Evolutionary conservation across 2,797 vertebrate genomes (phyloP), one percentile per base, ranked within the genome.

Genomic region (Vultur gryphus): DNA sequence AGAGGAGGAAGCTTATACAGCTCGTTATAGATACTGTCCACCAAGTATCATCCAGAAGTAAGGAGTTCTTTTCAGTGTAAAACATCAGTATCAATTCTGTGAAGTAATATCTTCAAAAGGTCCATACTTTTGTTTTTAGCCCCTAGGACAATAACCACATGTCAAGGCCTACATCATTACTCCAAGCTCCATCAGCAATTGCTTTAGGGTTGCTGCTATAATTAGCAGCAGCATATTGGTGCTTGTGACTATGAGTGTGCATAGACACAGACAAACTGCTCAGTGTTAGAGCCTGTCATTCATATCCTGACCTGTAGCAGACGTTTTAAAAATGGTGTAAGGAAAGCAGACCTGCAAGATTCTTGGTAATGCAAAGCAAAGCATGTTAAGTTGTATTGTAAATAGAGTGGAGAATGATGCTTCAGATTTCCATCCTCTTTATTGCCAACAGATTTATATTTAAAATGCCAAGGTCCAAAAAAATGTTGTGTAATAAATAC

Each of bases 401-500:
- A 26, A 77, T 88, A 72, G 25, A 89, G 19, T 7, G 35, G 77
- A 94, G 78, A 89, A 55, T 3, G 10, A 23, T 14, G 7, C 7
- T 91, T 96, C 89, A 88, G 52, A 57, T 82, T 98, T 98, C 90
- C 76, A 89, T 93, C 96, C 49, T 92, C 95, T 98, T 98, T 98
- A 98, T 98, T 98, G 98, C 97, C 98, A 98, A 98, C 79, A 97
- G 48, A 94, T 87, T 94, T 89, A 84, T 96, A 97, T 98, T 98
- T 95, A 96, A 98, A 98, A 98, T 97, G 89, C 76, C 97, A 96
- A 97, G 84, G 89, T 98, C 90, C 89, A 96, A 97, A 97, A 98
- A 96, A 89, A 94, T 39, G 86, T 90, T 98, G 98, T 98, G 98
- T 99, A 98, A 98, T 98, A 99, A 99, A 99, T 99, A 99, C 98